Base-by-base conservation (phyloP, 1,140 invertebrate species). In the Microplitis demolitor region DNA sequence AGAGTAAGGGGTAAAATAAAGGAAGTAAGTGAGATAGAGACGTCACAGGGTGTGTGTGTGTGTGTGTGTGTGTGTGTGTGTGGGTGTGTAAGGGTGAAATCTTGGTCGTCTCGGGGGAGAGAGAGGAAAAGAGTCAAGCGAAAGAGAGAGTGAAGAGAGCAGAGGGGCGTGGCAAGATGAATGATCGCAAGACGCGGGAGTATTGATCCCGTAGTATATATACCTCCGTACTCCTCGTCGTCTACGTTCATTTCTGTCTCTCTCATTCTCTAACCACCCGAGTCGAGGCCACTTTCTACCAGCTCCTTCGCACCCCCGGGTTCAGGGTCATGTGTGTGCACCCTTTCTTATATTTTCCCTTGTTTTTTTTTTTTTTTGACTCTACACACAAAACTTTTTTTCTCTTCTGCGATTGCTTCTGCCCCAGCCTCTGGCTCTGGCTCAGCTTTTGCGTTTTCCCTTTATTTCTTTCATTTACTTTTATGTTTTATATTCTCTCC, bases 141-240 rank as follows among this genome's bases (percentile, higher is more conserved):
- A 75, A 74, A 75, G 75, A 72, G 74, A 75, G 77, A 75, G 79
- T 78, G 79, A 77, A 82, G 79, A 80, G 82, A 84, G 80, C 81
- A 84, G 83, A 87, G 84, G 85, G 86, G 86, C 86, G 86, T 87
- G 86, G 86, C 86, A 86, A 87, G 85, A 87, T 87, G 86, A 87
- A 87, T 87, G 86, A 87, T 87, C 84, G 84, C 85, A 87, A 87
- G 86, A 87, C 85, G 86, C 85, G 82, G 81, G 84, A 87, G 86
- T 87, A 87, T 87, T 87, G 86, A 87, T 87, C 86, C 83, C 81
- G 76, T 74, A 78, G 80, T 77, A 76, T 73, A 74, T 78, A 78
- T 75, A 45, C 39, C 6, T 11, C 39, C 39, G 39, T 6, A 9
- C 39, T 45, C 11, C 39, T 77, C 77, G 73, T 73, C 35, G 45